phyloP scores from a whole-genome alignment of 2,888 invertebrate species.

The Cerastis leucographa region DNA sequence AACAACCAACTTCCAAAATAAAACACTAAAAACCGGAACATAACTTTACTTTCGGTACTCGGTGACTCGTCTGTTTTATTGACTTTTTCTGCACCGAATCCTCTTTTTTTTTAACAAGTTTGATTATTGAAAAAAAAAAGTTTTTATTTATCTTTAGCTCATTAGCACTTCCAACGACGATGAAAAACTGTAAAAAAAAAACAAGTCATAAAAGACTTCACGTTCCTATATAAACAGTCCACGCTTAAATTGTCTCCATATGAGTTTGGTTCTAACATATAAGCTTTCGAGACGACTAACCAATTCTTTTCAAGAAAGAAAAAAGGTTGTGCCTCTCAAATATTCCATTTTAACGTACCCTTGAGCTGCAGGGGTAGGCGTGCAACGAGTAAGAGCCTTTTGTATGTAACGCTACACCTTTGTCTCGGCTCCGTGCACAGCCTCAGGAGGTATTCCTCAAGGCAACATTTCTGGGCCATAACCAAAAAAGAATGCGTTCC shows the following conservation, averaged over 20 bases:
- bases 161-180: not conserved
- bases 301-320: constrained; percentile 25
- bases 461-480: constrained; percentile 46
- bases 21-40: no score
- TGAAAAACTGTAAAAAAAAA: not conserved
- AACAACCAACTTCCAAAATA: no score
- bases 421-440: constrained; percentile 60
- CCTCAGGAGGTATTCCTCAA: constrained; percentile 47
- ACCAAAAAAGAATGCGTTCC: constrained; percentile 39
- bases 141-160: not conserved
- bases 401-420: constrained; percentile 69
- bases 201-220: not conserved
- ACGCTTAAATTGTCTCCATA: no score
- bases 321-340: constrained; percentile 13
- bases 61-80: no score
- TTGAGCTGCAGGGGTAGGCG: constrained; percentile 60
- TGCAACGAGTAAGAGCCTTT: constrained; percentile 65
- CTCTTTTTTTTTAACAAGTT: no score
- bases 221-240: no score
- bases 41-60: no score
- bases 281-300: constrained; percentile 19
- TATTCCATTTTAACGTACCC: constrained; percentile 40
- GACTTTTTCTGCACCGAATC: no score
- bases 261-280: not conserved
- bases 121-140: no score